Percentiles rank a stretch among this genome's conserved stretches.
These are phyloP conservation scores for Ptilonorhynchus violaceus DNA, from an alignment of 2,113 vertebrate species.

Conservation along the genomic window DNA sequence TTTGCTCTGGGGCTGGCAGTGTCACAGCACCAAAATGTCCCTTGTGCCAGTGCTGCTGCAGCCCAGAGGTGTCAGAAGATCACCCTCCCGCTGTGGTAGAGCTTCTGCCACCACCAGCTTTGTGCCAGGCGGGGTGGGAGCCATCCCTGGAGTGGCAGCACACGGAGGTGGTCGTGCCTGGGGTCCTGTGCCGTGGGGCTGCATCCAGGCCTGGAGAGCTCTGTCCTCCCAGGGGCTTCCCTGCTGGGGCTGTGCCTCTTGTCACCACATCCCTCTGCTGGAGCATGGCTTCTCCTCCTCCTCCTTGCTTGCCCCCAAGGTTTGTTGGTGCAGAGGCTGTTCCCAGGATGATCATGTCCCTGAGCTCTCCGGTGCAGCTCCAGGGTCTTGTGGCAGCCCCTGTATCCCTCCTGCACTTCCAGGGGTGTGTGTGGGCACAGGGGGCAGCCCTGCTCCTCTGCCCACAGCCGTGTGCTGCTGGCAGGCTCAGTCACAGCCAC, in stretches of 20 bases:
- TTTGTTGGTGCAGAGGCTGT: accelerated
- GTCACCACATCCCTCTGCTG: accelerated
- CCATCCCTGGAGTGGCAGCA: accelerated
- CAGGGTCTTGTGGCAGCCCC: not conserved
- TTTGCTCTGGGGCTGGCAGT: not conserved
- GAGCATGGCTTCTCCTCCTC: not conserved
- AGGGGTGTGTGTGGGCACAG: not conserved
- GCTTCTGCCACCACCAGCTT: not conserved
- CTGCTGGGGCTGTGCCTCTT: not conserved
- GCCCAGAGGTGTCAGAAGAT: not conserved
- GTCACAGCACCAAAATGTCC: not conserved
- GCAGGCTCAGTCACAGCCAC: not conserved
- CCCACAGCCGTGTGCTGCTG: not conserved
- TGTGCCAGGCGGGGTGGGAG: not conserved
- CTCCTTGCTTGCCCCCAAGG: not conserved
- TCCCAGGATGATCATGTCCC: not conserved
- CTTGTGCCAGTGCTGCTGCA: not conserved
- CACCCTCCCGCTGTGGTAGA: not conserved
- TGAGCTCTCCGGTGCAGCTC: not conserved
- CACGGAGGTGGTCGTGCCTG: accelerated
- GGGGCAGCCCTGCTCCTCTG: not conserved
- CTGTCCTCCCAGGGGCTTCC: not conserved
- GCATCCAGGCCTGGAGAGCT: not conserved
- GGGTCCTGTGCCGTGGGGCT: not conserved
- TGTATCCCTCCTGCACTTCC: not conserved